Evolutionary conservation across 2,797 vertebrate species (phyloP).

Genomic region (Telmatherina bonti): DNA sequence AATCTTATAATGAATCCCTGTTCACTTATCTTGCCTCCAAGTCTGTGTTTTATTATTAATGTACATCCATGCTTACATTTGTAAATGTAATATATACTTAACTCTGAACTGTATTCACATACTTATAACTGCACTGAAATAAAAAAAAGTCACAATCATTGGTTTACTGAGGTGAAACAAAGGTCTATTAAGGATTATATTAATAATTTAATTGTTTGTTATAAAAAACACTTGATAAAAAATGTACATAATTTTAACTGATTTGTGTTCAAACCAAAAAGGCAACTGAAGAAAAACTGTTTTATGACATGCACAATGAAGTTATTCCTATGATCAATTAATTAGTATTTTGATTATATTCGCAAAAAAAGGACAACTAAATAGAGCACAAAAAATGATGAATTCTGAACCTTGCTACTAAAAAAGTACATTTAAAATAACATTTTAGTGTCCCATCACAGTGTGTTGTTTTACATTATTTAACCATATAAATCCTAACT

Average conservation of each 20-base stretch:
- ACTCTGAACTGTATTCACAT: neutral
- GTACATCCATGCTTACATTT: too few relatives aligned
- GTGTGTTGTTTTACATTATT: too few relatives aligned
- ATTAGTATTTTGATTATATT: neutral
- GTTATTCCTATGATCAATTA: neutral
- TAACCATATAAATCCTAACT: too few relatives aligned
- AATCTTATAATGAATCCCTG: neutral
- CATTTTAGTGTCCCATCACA: too few relatives aligned
- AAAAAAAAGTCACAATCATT: neutral
- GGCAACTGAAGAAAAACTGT: neutral
- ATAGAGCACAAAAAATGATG: too few relatives aligned
- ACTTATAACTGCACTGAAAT: neutral
- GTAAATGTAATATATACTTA: neutral
- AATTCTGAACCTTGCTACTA: too few relatives aligned
- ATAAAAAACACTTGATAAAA: too few relatives aligned
- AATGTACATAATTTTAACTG: neutral
- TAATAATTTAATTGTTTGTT: neutral
- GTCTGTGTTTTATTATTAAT: too few relatives aligned
- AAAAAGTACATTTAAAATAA: too few relatives aligned
- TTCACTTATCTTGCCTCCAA: neutral
- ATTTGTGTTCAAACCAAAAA: neutral
- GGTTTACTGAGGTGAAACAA: neutral
- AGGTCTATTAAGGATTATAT: neutral
- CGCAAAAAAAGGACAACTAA: too few relatives aligned
- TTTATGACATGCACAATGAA: neutral